These are phyloP conservation scores for Bucorvus abyssinicus DNA, from an alignment of 2,797 vertebrate genomes.

Conservation along the genomic window DNA sequence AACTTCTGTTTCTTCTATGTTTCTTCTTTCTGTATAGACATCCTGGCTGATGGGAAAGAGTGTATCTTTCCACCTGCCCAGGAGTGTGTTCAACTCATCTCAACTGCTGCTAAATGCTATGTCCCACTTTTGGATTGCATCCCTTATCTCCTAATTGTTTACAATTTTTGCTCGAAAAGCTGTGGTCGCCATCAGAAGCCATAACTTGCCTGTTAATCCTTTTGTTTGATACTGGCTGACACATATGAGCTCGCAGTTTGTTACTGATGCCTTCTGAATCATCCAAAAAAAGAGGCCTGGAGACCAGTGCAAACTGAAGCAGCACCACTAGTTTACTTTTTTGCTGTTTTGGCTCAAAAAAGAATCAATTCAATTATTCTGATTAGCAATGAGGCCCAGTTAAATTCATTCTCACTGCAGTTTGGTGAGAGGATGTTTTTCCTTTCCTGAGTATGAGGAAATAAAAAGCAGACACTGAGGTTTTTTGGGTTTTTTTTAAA, in stretches of 20 bases:
- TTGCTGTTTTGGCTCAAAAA: constrained; percentile 10
- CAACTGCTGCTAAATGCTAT: background rate
- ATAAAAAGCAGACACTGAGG: background rate
- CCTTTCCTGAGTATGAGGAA: background rate
- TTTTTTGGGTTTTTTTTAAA: background rate
- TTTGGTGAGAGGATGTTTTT: background rate
- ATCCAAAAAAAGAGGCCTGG: background rate
- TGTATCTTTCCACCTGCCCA: background rate
- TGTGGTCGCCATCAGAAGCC: background rate
- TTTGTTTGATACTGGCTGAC: background rate
- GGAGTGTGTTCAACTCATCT: background rate
- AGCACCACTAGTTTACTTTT: background rate
- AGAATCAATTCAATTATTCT: constrained; percentile 10
- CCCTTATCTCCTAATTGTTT: background rate
- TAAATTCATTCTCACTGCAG: background rate
- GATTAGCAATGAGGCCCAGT: background rate
- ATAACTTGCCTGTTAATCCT: background rate
- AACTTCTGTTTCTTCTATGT: background rate
- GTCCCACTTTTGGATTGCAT: background rate
- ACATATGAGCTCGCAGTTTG: background rate
- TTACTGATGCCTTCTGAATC: constrained; percentile 1
- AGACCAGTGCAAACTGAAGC: background rate
- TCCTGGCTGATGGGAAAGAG: background rate
- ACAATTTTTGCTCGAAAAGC: background rate
- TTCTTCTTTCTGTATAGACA: background rate